These are phyloP conservation scores for Dryobates pubescens DNA, from an alignment of 2,797 vertebrate genomes.

Conservation along the genomic window DNA sequence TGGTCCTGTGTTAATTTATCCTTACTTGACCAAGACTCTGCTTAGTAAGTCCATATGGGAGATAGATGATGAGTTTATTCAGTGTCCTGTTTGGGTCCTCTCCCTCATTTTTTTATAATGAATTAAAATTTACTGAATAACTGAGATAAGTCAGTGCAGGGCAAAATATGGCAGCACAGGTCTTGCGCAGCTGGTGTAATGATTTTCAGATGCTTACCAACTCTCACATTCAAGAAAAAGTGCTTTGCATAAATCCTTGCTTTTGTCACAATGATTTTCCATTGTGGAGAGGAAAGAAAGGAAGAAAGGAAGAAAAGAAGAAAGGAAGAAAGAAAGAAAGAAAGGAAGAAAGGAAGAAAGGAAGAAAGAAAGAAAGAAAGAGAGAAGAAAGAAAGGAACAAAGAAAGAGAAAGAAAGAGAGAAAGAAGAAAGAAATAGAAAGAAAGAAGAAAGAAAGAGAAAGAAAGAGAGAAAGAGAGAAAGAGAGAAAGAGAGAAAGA, in stretches of 20 bases:
- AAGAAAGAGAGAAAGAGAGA: too few relatives aligned
- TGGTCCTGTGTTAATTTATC: neutral
- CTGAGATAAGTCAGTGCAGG: neutral
- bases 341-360: too few relatives aligned
- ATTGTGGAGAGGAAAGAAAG: neutral
- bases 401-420: too few relatives aligned
- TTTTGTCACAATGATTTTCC: slow-evolving; percentile 12
- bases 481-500: too few relatives aligned
- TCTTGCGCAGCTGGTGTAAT: neutral
- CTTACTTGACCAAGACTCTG: neutral
- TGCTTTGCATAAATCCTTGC: neutral
- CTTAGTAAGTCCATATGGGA: neutral
- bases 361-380: too few relatives aligned
- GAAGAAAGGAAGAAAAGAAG: too few relatives aligned
- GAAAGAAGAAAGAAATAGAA: too few relatives aligned
- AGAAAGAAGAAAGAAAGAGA: too few relatives aligned
- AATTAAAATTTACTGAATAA: neutral
- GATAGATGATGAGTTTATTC: neutral
- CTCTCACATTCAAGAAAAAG: neutral
- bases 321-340: too few relatives aligned
- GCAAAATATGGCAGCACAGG: neutral
- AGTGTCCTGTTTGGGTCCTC: neutral
- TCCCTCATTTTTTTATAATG: neutral
- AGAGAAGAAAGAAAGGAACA: too few relatives aligned
- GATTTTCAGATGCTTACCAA: neutral